A percentile compares a stretch with the other conserved stretches of the same genome.
These are phyloP conservation scores for Parapristionchus giblindavisi DNA, from an alignment of 2,888 invertebrate species.

Conservation along the genomic window DNA sequence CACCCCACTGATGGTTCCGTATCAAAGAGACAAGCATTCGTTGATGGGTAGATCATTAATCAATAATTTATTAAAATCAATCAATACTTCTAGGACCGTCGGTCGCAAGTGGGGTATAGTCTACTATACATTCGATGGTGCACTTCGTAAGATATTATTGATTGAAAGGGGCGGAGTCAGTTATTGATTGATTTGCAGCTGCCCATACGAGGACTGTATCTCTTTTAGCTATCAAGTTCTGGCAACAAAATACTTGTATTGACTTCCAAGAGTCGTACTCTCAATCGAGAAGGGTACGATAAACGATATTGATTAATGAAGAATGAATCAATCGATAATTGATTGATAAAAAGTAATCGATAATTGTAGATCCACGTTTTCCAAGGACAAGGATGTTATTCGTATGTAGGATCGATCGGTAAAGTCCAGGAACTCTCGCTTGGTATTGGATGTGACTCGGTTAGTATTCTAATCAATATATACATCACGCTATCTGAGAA, in stretches of 20 bases:
- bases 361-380: constrained; percentile 52
- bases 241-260: constrained; percentile 62
- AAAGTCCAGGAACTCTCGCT: constrained; percentile 64
- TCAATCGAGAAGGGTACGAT: constrained; percentile 39
- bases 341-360: background rate
- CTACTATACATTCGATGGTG: constrained; percentile 21
- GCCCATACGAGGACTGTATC: constrained; percentile 43
- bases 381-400: constrained; percentile 60
- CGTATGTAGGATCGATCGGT: constrained; percentile 59
- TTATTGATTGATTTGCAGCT: background rate
- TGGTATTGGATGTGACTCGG: constrained; percentile 63
- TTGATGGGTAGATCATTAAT: background rate
- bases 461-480: constrained; percentile 38
- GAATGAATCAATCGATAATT: background rate
- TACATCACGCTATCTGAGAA: too few relatives aligned
- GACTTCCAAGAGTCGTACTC: constrained; percentile 56
- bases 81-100: background rate
- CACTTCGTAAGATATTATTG: background rate
- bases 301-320: too few relatives aligned
- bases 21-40: constrained; percentile 34
- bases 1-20: constrained; percentile 7
- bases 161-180: background rate
- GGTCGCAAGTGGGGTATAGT: constrained; percentile 11
- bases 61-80: background rate
- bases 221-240: constrained; percentile 54